Conservation (phyloP, 2,113 vertebrate species). For the Corythaixoides concolor region DNA sequence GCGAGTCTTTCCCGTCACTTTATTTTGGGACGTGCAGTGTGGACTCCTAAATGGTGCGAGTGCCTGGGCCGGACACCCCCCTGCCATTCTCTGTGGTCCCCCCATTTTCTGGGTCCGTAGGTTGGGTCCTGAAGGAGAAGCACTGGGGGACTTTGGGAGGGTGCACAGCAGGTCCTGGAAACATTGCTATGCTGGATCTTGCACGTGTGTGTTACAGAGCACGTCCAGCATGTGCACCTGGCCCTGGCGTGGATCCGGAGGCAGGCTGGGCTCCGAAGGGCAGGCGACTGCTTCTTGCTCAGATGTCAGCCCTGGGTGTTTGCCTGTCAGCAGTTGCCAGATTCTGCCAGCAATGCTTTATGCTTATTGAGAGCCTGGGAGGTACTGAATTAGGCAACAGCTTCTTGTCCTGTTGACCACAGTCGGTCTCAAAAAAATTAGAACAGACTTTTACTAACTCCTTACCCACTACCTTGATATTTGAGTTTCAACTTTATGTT, state of each 20-base stretch:
- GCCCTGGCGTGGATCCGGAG: not conserved
- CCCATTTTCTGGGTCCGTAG: not conserved
- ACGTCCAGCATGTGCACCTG: accelerated
- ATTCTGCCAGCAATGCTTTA: not conserved
- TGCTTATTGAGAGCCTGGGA: not conserved
- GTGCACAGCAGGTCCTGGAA: not conserved
- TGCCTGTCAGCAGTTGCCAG: not conserved
- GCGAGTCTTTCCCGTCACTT: accelerated
- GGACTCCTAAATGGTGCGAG: accelerated
- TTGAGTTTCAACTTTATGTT: not conserved
- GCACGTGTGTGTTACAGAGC: not conserved
- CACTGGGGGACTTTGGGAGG: not conserved
- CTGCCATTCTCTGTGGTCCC: accelerated
- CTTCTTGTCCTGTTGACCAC: not conserved
- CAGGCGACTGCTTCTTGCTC: not conserved
- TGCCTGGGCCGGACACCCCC: accelerated
- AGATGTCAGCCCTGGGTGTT: accelerated
- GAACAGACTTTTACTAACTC: not conserved
- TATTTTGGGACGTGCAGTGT: accelerated
- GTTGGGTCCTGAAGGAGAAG: not conserved
- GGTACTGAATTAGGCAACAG: not conserved
- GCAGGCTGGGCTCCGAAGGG: not conserved
- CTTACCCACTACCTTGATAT: not conserved
- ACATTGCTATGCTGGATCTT: accelerated
- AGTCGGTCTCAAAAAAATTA: not conserved